phyloP scores from a whole-genome alignment of 2,797 vertebrate species.

The Rhynchonycteris naso region DNA sequence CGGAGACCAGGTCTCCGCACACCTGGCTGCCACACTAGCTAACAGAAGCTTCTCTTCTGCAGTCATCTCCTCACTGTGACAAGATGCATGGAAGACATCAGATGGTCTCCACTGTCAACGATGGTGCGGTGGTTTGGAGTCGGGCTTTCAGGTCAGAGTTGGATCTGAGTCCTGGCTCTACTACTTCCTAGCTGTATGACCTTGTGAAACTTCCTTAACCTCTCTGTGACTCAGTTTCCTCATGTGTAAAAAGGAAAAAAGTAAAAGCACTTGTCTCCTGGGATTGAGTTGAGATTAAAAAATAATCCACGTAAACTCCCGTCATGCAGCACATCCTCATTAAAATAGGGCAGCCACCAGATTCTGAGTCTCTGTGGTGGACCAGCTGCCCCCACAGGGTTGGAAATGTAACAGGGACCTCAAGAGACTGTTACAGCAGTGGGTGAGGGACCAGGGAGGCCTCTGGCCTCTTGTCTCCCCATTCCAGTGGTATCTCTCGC shows the following conservation, averaged over 20 bases:
- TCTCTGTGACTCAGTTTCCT: slow-evolving; percentile 17
- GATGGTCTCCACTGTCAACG: not conserved
- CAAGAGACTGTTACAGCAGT: not conserved
- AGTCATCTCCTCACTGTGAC: no score
- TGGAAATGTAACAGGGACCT: not conserved
- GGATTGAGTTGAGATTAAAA: slow-evolving; percentile 17
- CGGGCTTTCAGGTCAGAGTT: not conserved
- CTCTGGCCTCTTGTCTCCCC: not conserved
- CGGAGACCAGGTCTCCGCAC: not conserved
- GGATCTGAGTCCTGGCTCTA: not conserved
- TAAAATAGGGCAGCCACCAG: not conserved
- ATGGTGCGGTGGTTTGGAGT: not conserved
- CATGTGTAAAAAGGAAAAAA: not conserved
- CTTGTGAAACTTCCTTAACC: not conserved
- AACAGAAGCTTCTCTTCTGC: not conserved
- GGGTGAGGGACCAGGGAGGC: no score
- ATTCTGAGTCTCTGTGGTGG: not conserved
- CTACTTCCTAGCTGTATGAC: not conserved
- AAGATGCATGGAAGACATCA: not conserved
- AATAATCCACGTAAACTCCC: not conserved
- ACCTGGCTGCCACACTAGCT: not conserved
- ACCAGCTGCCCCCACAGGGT: not conserved
- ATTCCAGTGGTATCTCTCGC: not conserved
- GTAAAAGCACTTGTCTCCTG: not conserved
- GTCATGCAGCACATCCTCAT: not conserved